Conservation (phyloP, 2,113 vertebrate species). For the Labeo catla region DNA sequence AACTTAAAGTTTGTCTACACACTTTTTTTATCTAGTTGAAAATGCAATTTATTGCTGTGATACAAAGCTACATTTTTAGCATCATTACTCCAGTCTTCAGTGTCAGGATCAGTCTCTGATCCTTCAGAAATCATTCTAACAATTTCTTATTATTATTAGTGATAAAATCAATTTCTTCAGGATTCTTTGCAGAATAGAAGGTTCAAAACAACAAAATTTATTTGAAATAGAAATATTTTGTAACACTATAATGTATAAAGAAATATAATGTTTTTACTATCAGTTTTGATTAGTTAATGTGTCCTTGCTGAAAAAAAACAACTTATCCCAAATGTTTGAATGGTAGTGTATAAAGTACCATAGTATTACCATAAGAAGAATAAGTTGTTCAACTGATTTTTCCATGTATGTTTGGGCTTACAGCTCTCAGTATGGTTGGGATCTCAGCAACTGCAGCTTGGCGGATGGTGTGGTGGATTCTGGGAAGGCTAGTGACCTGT, state of each 20-base stretch:
- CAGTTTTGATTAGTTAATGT: too few relatives aligned
- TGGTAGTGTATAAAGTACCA: not conserved
- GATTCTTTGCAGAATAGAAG: not conserved
- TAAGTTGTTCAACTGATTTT: not conserved
- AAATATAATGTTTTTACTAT: too few relatives aligned
- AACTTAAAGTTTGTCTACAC: too few relatives aligned
- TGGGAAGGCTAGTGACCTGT: conserved; percentile 87
- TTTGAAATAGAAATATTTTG: not conserved
- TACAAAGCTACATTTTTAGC: not conserved
- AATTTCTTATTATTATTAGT: not conserved
- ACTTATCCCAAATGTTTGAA: not conserved
- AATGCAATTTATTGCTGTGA: not conserved
- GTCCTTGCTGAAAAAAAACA: too few relatives aligned
- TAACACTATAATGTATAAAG: not conserved
- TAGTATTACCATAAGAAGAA: not conserved
- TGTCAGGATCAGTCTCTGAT: too few relatives aligned
- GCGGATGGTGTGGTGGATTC: conserved; percentile 86
- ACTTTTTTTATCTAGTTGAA: too few relatives aligned
- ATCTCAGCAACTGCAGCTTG: conserved; percentile 81
- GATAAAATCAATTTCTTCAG: not conserved
- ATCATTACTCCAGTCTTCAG: not conserved
- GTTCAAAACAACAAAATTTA: not conserved
- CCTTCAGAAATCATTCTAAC: not conserved
- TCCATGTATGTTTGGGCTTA: conserved; percentile 13
- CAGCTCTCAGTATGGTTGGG: conserved; percentile 82